Percentiles rank a stretch among this genome's conserved stretches.
These are phyloP conservation scores for Invenusta paracnida DNA, from an alignment of 2,888 invertebrate species.

Conservation along the genomic window DNA sequence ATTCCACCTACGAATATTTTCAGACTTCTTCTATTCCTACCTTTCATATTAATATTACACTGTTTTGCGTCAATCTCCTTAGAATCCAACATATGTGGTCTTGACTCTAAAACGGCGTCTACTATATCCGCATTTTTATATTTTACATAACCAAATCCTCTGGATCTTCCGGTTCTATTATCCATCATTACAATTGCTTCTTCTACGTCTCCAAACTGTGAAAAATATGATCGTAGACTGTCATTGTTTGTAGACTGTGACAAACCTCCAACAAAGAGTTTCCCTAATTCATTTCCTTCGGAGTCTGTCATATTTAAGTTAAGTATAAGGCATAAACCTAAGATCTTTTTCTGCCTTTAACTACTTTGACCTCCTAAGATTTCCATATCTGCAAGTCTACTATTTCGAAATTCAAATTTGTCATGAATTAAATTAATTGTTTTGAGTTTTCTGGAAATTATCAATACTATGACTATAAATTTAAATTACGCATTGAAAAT, in stretches of 20 bases:
- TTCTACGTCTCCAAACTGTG: conserved; percentile 40
- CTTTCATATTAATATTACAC: conserved; percentile 44
- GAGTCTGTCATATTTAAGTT: conserved; percentile 36
- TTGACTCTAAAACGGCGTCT: conserved; percentile 34
- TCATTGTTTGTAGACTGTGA: conserved; percentile 41
- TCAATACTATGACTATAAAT: too few species aligned
- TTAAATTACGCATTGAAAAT: too few species aligned
- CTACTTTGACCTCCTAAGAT: too few species aligned
- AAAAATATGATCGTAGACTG: conserved; percentile 39
- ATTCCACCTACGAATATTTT: conserved; percentile 44
- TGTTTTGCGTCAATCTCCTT: conserved; percentile 42
- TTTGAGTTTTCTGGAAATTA: too few species aligned
- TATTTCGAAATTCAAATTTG: too few species aligned
- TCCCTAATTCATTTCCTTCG: conserved; percentile 38
- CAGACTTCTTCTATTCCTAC: conserved; percentile 41
- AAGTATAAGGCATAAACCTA: too few species aligned
- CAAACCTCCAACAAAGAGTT: conserved; percentile 42
- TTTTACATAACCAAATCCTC: conserved; percentile 44
- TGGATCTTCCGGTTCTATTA: conserved; percentile 36
- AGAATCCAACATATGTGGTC: conserved; percentile 37
- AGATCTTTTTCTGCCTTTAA: too few species aligned
- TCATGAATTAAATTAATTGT: too few species aligned
- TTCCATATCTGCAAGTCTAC: too few species aligned
- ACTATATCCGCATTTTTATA: conserved; percentile 24
- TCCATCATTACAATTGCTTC: conserved; percentile 43